Conservation (phyloP, 2,888 invertebrate species). For the Synergus itoensis region DNA sequence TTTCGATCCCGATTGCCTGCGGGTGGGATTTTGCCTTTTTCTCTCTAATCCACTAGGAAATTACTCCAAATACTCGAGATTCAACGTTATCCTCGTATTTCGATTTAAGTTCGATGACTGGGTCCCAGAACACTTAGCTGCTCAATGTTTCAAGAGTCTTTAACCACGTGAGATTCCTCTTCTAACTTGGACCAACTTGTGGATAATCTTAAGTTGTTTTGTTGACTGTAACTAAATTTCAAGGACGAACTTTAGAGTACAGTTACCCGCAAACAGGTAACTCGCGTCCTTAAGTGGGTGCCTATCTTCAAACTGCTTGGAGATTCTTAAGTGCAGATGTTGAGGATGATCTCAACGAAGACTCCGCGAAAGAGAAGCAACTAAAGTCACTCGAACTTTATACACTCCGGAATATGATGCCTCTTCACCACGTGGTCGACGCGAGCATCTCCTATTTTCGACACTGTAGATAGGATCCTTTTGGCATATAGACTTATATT, state of each 20-base stretch:
- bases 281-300: constrained; percentile 4
- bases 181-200: constrained; percentile 3
- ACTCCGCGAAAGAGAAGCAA: neutral
- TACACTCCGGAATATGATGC: constrained; percentile 25
- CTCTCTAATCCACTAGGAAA: neutral
- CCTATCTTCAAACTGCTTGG: constrained; percentile 15
- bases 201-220: constrained; percentile 25
- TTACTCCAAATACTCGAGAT: neutral
- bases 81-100: neutral
- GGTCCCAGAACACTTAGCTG: neutral
- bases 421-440: constrained; percentile 49
- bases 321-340: constrained; percentile 20
- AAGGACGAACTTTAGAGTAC: constrained; percentile 29
- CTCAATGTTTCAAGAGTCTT: neutral
- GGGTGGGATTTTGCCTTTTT: constrained; percentile 71
- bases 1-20: constrained; percentile 64
- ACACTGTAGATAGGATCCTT: neutral
- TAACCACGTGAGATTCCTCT: constrained; percentile 3
- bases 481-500: constrained; percentile 9
- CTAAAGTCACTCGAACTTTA: neutral
- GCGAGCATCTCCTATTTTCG: neutral
- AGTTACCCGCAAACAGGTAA: constrained; percentile 12
- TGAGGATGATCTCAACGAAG: constrained; percentile 25
- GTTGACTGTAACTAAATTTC: constrained; percentile 37
- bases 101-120: neutral